Base-by-base conservation (phyloP, 2,113 vertebrate species). In the Tinamus guttatus region DNA sequence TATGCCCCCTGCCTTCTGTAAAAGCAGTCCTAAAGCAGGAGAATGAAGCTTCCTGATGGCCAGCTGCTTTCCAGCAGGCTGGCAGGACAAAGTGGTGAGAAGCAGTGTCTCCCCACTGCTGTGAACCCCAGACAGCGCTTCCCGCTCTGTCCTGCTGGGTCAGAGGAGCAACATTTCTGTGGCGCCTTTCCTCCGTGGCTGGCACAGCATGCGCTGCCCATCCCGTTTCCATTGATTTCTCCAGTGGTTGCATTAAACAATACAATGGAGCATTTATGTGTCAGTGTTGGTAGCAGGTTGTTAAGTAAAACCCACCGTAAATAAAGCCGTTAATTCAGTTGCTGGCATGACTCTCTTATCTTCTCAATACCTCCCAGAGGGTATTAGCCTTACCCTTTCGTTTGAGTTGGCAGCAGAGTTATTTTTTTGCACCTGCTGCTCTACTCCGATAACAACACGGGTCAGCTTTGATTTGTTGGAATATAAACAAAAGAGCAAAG, bases 401-500 rank as follows among this genome's bases (percentile, higher is more conserved):
- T 98, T 98, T 98, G 97, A 97, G 96, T 98, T 98, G 98, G 98
- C 98, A 98, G 96, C 95, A 47, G 78, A 86, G 95, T 89, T 96
- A 93, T 97, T 97, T 97, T 97, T 96, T 97, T 98, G 97, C 98
- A 98, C 98, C 98, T 98, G 98, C 97, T 98, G 95, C 96, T 96
- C 96, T 96, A 92, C 96, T 98, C 97, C 8, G 94, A 98, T 98
- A 98, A 97, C 97, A 97, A 93, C 86, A 91, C 95, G 97, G 97
- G 97, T 98, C 97, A 98, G 94, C 97, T 98, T 98, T 98, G 97
- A 98, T 98, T 98, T 98, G 97, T 95, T 97, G 97, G 95, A 97
- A 95, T 98, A 98, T 97, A 98, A 98, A 98, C 97, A 98, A 96
- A 97, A 98, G 97, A 96, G 95, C 96, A 98, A 97, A 98, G 98